phyloP scores from a whole-genome alignment of 1,140 invertebrate genomes.

The Aphaenogaster ashmeadi region DNA sequence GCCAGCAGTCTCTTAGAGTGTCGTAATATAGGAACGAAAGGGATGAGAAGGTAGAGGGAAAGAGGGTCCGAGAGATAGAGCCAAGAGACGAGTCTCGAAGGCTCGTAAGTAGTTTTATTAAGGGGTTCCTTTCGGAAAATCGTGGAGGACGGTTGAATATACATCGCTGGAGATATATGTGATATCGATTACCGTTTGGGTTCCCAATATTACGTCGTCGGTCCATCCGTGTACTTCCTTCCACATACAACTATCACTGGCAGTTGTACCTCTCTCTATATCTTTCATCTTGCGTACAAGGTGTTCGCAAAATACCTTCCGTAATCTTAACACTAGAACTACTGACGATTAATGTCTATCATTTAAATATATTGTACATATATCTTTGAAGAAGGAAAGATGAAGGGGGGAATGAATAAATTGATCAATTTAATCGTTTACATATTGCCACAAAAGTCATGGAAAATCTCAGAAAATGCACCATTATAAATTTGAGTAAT shows the following conservation, averaged over 20 bases:
- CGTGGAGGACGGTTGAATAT: slow-evolving; percentile 79
- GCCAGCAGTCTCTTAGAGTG: slow-evolving; percentile 62
- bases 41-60: slow-evolving; percentile 54
- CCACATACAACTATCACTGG: slow-evolving; percentile 52
- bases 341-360: too few species aligned
- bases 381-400: too few species aligned
- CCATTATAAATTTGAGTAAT: too few species aligned
- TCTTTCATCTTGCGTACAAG: slow-evolving; percentile 40
- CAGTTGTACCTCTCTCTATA: slow-evolving; percentile 47
- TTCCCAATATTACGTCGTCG: slow-evolving; percentile 83
- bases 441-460: too few species aligned
- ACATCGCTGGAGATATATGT: slow-evolving; percentile 80
- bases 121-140: slow-evolving; percentile 77
- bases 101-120: slow-evolving; percentile 77
- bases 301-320: slow-evolving; percentile 13
- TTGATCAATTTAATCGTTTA: too few species aligned
- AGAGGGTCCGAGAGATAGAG: slow-evolving; percentile 46
- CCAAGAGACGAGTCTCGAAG: slow-evolving; percentile 48
- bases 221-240: slow-evolving; percentile 59
- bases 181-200: slow-evolving; percentile 85
- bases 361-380: too few species aligned
- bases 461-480: too few species aligned
- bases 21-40: slow-evolving; percentile 71
- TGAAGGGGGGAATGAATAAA: too few species aligned
- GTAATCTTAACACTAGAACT: neutral